Evolutionary conservation across 2,797 vertebrate genomes (phyloP).

Genomic region (Eleutherodactylus coqui): DNA sequence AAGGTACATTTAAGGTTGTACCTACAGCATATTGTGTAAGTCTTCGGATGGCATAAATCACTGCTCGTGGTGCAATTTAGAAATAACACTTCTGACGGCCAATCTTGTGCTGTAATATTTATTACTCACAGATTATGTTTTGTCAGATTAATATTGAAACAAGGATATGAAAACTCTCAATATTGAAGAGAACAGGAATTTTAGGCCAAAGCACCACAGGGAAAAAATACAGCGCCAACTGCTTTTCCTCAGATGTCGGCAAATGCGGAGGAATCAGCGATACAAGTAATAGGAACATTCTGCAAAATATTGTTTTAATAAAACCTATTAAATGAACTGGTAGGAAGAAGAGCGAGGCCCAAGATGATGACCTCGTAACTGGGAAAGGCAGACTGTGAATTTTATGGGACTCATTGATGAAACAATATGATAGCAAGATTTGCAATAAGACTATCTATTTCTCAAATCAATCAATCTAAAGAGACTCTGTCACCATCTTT

Average conservation of each 20-base stretch:
- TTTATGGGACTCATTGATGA: background rate
- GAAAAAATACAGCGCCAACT: background rate
- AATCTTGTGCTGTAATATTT: background rate
- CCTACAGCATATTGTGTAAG: background rate
- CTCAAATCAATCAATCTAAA: background rate
- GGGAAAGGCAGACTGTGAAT: background rate
- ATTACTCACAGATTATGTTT: background rate
- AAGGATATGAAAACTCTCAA: background rate
- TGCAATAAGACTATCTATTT: background rate
- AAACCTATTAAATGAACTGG: background rate
- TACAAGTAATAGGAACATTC: background rate
- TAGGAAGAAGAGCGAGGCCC: background rate
- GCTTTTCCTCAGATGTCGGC: slow-evolving; percentile 1
- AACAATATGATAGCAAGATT: background rate
- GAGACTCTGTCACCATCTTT: too few species aligned
- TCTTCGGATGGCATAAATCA: background rate
- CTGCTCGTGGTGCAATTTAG: background rate
- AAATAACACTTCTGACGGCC: background rate
- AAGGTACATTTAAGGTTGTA: background rate
- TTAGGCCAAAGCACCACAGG: background rate
- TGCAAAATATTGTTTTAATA: background rate
- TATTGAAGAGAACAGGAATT: background rate
- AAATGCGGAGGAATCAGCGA: background rate
- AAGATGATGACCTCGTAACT: background rate
- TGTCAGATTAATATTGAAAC: background rate